A percentile compares a stretch with the other conserved stretches of the same genome.
Evolutionary conservation across 2,113 vertebrate genomes (phyloP).

Genomic region (Cryptotis parvus): DNA sequence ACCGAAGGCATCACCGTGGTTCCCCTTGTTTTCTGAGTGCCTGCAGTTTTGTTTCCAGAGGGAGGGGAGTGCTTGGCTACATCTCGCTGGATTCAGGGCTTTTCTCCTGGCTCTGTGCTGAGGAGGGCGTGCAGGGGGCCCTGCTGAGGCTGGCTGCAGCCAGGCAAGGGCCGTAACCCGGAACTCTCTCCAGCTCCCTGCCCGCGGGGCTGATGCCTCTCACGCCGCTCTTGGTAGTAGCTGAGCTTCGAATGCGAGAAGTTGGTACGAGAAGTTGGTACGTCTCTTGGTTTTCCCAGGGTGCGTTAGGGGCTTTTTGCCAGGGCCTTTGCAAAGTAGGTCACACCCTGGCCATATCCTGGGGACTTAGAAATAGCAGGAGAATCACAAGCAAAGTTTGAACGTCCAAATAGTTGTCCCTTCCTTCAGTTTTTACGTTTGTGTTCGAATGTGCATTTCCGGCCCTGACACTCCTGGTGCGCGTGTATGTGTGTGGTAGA

Average conservation of each 20-base stretch:
- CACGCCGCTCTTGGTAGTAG: not conserved
- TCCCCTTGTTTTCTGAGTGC: no score
- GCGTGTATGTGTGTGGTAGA: no score
- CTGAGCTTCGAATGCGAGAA: not conserved
- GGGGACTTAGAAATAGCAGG: not conserved
- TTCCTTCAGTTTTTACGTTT: not conserved
- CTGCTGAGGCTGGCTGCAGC: no score
- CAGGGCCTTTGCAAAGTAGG: not conserved
- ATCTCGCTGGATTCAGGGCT: no score
- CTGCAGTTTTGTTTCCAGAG: no score
- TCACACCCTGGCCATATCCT: not conserved
- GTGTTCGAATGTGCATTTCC: not conserved
- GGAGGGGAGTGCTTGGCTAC: no score
- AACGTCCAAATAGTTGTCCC: constrained; percentile 23
- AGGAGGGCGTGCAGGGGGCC: no score
- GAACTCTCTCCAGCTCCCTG: not conserved
- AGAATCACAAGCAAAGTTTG: not conserved
- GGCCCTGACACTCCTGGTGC: not conserved
- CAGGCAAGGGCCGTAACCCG: no score
- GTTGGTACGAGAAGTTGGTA: no score
- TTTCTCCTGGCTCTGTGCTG: no score
- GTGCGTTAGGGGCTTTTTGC: not conserved
- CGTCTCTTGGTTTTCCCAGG: no score
- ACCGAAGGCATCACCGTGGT: not conserved
- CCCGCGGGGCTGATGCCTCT: not conserved